Base-by-base conservation (phyloP, 2,113 vertebrate genomes). In the Eulemur rufifrons region DNA sequence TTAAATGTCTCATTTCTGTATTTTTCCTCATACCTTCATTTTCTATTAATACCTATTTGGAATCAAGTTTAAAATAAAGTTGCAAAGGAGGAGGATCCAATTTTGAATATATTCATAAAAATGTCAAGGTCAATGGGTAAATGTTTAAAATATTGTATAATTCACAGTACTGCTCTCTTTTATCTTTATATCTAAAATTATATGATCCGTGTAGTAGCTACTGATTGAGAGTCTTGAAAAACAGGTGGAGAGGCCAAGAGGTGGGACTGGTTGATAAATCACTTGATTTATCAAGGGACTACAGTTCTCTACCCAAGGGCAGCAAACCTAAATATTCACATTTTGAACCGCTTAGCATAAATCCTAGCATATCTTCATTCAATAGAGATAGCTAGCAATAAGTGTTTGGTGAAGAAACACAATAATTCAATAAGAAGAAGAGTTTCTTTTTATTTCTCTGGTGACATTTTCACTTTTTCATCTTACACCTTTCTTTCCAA, bases 51-150 rank as follows among this genome's bases (percentile, higher is more conserved):
- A 68, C 14, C 32, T 73, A 34, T n/a, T 82, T 88, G 73, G 63
- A 90, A 69, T 94, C 47, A 86, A 89, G 37, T 86, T 73, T n/a
- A 68, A 95, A 95, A 88, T 80, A 29, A 94, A 87, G 52, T 54
- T 61, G 66, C 95, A 90, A 47, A 92, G 25, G n/a, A 91, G 52
- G 50, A 95, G 23, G 61, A 80, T 5, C 23, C 42, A 7, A 64
- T 89, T 95, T 96, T 92, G 59, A 86, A 73, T 88, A 88, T 73
- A 63, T 95, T 97, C 39, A n/a, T 89, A 82, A 86, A 95, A 96
- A 91, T 27, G 61, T n/a, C 85, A 94, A 92, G 89, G 81, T 94
- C 93, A 64, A 0, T 63, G 47, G 56, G 20, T 89, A 86, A 66
- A 95, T 69, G 20, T 86, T 94, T 87, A 64, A 91, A 90, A 78